Conservation (phyloP, 2,888 invertebrate species). For the Archips crataeganus region DNA sequence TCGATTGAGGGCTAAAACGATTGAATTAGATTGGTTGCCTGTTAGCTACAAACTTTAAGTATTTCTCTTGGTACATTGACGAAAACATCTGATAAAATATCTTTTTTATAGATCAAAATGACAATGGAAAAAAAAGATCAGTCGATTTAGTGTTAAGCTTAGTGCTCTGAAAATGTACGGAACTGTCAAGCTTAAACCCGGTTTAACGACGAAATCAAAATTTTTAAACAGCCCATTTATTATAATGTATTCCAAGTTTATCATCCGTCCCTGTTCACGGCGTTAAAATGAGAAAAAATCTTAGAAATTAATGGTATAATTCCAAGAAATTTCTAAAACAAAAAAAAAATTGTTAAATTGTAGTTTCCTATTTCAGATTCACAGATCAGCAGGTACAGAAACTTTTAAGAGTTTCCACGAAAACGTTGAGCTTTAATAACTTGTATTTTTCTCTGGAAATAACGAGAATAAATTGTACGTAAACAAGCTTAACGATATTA, state of each 20-base stretch:
- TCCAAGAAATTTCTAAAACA: background rate
- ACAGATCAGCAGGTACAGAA: background rate
- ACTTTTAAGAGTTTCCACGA: background rate
- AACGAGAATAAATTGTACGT: background rate
- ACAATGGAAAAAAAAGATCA: background rate
- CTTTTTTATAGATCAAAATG: background rate
- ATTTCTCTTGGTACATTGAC: background rate
- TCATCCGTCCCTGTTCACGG: too few species aligned
- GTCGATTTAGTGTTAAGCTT: too few species aligned
- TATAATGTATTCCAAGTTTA: too few species aligned
- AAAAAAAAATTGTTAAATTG: background rate
- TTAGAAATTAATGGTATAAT: background rate
- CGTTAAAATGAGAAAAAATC: background rate
- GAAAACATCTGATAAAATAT: background rate
- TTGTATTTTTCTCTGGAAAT: background rate
- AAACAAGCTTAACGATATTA: background rate
- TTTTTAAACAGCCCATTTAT: too few species aligned
- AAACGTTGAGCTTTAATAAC: background rate
- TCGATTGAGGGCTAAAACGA: conserved; percentile 7
- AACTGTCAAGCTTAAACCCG: too few species aligned
- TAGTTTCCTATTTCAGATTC: background rate
- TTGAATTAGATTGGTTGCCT: background rate
- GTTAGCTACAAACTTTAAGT: background rate
- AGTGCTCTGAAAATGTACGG: too few species aligned
- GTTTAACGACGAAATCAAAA: too few species aligned